Evolutionary conservation across 2,888 invertebrate genomes (phyloP).

Genomic region (Athrips mouffetella): DNA sequence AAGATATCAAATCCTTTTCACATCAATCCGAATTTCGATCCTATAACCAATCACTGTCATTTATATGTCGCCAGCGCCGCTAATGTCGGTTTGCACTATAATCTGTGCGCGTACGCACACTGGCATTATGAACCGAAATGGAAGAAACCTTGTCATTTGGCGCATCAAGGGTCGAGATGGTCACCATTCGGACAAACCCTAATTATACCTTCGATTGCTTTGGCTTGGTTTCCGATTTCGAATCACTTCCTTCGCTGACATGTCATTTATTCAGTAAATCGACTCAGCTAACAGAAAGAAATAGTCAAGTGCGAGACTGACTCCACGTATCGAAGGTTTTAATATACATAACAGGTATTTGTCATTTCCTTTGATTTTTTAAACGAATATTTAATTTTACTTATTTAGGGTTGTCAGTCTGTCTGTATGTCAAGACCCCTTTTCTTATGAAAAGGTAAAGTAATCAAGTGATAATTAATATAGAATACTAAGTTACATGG

Average conservation of each 20-base stretch:
- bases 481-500: too few relatives aligned
- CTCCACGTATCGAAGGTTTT: too few relatives aligned
- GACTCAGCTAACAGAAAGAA: too few relatives aligned
- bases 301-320: too few relatives aligned
- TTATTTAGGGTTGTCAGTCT: too few relatives aligned
- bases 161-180: conserved; percentile 41
- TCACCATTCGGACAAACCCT: conserved; percentile 45
- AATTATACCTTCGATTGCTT: conserved; percentile 48
- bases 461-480: too few relatives aligned
- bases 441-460: too few relatives aligned
- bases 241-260: conserved; percentile 33
- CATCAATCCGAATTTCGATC: conserved; percentile 41
- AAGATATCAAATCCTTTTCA: conserved; percentile 24
- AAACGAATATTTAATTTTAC: too few relatives aligned
- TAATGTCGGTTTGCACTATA: conserved; percentile 60
- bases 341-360: too few relatives aligned
- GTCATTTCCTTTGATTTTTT: too few relatives aligned
- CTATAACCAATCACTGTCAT: conserved; percentile 44
- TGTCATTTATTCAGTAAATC: conserved; percentile 23
- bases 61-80: conserved; percentile 52
- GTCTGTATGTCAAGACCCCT: too few relatives aligned
- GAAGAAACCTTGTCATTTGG: conserved; percentile 69
- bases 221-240: conserved; percentile 48
- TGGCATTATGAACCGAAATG: conserved; percentile 59
- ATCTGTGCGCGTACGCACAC: conserved; percentile 60